Percentiles rank a stretch among this genome's conserved stretches.
Conservation (phyloP, 2,113 vertebrate genomes). For the Anas platyrhynchos region DNA sequence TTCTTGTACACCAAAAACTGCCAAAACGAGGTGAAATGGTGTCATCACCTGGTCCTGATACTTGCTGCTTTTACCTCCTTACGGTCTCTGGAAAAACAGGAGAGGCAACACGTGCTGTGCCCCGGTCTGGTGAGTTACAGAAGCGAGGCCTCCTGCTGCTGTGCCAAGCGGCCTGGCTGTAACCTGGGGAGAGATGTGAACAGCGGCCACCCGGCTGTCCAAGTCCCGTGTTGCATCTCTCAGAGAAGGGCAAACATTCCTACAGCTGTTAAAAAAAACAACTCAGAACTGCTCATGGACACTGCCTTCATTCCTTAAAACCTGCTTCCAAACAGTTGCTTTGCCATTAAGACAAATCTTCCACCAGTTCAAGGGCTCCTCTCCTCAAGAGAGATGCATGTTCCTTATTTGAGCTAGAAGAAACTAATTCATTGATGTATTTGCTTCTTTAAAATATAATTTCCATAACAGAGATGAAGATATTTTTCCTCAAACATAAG, state of each 20-base stretch:
- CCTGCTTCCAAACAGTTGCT: background rate
- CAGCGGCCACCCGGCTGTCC: background rate
- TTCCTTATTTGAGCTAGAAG: background rate
- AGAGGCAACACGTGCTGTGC: background rate
- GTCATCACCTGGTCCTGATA: slow-evolving; percentile 77
- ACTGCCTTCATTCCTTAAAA: background rate
- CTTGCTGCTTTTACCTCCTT: background rate
- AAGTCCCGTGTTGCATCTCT: background rate
- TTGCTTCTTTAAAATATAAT: background rate
- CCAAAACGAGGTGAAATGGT: slow-evolving; percentile 75
- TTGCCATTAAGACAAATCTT: background rate
- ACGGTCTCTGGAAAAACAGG: background rate
- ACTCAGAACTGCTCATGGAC: background rate
- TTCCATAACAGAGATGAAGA: background rate
- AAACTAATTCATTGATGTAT: background rate
- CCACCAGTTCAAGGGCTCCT: background rate
- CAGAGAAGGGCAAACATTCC: background rate
- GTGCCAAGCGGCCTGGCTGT: background rate
- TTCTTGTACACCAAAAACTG: background rate
- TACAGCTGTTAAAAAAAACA: background rate
- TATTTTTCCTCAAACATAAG: background rate
- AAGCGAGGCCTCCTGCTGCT: background rate
- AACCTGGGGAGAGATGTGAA: background rate
- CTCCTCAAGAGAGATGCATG: background rate
- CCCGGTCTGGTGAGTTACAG: background rate